Evolutionary conservation across 2,888 invertebrate species (phyloP), one percentile per base, ranked within the genome.

Genomic region (Eupeodes luniger): DNA sequence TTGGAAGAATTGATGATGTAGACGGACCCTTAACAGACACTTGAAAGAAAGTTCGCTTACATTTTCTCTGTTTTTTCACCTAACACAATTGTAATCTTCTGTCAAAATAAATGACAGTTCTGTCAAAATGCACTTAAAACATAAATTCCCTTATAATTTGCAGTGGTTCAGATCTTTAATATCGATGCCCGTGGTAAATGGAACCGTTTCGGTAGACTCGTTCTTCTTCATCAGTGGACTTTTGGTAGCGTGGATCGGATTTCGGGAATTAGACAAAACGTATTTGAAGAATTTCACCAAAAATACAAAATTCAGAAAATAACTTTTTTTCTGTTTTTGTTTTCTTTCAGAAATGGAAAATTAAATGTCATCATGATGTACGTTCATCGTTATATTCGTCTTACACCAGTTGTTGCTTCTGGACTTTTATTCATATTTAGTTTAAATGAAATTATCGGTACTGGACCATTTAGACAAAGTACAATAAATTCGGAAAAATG

Each of bases 211-310:
- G 0, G 95, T 95, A 1, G 95, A 95, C 83, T 94, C 95, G 0
- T 95, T 95, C 90, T 95, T 95, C 85, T 90, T 94, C 19, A 90
- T 95, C 51, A 95, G 95, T 90, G 95, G 95, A 7, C 91, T 95
- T 9, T 92, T 95, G 0, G 93, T 94, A 5, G 94, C 94, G 0
- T 84, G 90, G 81, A 51, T 87, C 9, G 76, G 88, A 6, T 82
- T 90, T 14, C 86, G 81, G 67, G 84, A 90, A 66, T 49, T 90
- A 10, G 90, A 90, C 64, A 81, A 55, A 81, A 67, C 59, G 85
- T 85, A 59, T 47, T 1, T 3, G 49, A 5, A 51, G 16, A 36
- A 2, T 53, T 55, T 4, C 10, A 19, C 27, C 1, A 27, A n/a
- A 59, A 59, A 34, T 14, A 59, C 0, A 47, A 12, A 49, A 14